These are phyloP conservation scores for Drosophila aff. DNA, from an alignment of 1,140 invertebrate species.

Conservation along the genomic window DNA sequence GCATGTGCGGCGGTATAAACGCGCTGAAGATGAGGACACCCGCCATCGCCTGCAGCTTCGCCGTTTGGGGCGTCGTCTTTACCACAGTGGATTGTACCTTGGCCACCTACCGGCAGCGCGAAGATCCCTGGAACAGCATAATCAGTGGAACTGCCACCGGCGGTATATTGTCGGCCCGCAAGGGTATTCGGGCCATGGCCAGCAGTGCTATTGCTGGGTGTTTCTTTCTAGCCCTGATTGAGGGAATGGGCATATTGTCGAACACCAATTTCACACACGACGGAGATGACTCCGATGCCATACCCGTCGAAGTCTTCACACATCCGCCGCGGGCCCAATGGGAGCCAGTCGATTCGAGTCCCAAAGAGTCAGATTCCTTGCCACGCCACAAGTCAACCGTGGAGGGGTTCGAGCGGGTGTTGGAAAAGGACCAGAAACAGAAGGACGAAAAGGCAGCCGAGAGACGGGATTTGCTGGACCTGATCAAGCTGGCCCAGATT, in stretches of 20 bases:
- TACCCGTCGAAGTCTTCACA: too few relatives aligned
- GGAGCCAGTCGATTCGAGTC: conserved; percentile 21
- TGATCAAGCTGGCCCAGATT: conserved; percentile 41
- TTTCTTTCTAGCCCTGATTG: conserved; percentile 59
- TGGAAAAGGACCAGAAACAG: conserved; percentile 39
- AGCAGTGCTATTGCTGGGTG: conserved; percentile 60
- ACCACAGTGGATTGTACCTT: conserved; percentile 60
- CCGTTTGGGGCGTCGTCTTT: conserved; percentile 64
- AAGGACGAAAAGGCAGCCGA: not conserved
- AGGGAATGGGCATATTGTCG: conserved; percentile 9
- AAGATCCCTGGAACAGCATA: conserved; percentile 67
- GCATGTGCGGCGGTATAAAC: conserved; percentile 55
- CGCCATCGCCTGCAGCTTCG: conserved; percentile 61
- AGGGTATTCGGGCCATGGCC: conserved; percentile 61
- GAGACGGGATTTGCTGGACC: conserved; percentile 40
- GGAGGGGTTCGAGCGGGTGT: conserved; percentile 40
- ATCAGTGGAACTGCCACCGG: conserved; percentile 61
- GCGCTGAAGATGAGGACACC: conserved; percentile 61
- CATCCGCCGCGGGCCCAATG: conserved; percentile 23
- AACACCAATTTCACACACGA: too few relatives aligned
- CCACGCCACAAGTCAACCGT: too few relatives aligned
- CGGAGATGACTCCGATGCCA: too few relatives aligned
- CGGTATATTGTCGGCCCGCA: conserved; percentile 60
- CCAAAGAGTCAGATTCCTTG: not conserved
- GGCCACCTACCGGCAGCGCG: conserved; percentile 48